These are phyloP conservation scores for Macroglossus sobrinus DNA, from an alignment of 2,113 vertebrate species.

Conservation along the genomic window DNA sequence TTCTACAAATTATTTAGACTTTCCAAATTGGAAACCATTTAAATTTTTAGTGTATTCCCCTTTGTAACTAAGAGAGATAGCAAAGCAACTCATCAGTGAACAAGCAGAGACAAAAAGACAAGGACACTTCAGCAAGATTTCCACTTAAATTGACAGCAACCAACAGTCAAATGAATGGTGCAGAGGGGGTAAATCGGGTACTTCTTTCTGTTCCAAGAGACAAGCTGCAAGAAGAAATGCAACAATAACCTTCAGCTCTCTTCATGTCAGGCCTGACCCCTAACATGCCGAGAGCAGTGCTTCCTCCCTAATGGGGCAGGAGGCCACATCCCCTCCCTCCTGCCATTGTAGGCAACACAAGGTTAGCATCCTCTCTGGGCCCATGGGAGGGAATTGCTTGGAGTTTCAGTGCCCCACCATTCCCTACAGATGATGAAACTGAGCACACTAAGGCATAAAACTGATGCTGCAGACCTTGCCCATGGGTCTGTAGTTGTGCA, in stretches of 20 bases:
- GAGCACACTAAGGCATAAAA: not conserved
- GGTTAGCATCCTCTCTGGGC: not conserved
- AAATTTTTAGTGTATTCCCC: not conserved
- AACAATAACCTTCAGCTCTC: not conserved
- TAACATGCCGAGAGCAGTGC: not conserved
- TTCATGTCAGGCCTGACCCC: not conserved
- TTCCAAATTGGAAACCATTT: not conserved
- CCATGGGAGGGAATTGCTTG: not conserved
- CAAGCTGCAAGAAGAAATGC: not conserved
- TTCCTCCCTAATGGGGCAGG: not conserved
- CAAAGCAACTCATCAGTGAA: not conserved
- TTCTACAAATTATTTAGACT: not conserved
- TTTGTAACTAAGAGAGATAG: not conserved
- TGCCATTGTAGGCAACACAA: not conserved
- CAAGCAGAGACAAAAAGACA: not conserved
- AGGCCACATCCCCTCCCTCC: not conserved
- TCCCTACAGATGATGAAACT: not conserved
- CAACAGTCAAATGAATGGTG: not conserved
- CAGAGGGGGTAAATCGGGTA: too few species aligned
- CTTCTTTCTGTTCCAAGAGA: not conserved
- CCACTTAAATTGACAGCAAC: not conserved
- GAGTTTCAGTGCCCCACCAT: not conserved
- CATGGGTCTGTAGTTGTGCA: slow-evolving; percentile 57
- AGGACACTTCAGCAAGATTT: not conserved
- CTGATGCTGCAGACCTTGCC: not conserved